Evolutionary conservation across 2,797 vertebrate genomes (phyloP).

Genomic region (Pipistrellus nathusii): DNA sequence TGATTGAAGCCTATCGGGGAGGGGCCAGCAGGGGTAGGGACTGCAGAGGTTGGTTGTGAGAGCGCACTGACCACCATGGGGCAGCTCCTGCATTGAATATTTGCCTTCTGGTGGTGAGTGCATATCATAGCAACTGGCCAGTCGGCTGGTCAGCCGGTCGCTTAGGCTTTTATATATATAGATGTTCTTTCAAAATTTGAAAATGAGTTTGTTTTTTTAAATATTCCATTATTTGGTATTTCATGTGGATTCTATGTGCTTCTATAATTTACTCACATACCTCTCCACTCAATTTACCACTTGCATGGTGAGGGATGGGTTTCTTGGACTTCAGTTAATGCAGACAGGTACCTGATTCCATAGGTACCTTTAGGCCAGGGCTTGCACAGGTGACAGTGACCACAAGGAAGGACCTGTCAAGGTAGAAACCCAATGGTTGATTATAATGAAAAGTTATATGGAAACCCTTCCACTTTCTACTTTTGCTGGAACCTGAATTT

Average conservation of each 20-base stretch:
- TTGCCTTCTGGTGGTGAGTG: too few species aligned
- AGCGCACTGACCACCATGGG: too few species aligned
- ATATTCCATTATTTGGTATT: not conserved
- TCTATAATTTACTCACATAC: not conserved
- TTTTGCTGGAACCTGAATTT: not conserved
- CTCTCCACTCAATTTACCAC: not conserved
- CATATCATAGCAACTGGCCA: too few species aligned
- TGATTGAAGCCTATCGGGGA: too few species aligned
- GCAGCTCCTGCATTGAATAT: too few species aligned
- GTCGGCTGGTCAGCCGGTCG: rapidly evolving
- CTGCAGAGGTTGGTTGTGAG: too few species aligned
- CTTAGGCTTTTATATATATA: too few species aligned
- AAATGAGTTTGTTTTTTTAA: slow-evolving; percentile 28
- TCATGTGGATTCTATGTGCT: not conserved
- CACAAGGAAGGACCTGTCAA: not conserved
- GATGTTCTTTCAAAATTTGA: slow-evolving; percentile 15
- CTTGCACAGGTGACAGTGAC: not conserved
- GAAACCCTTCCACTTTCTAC: not conserved
- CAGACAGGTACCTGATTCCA: not conserved
- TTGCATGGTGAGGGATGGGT: not conserved
- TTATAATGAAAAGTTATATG: not conserved
- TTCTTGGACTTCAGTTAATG: not conserved
- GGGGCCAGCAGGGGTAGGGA: too few species aligned
- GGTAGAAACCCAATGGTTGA: not conserved
- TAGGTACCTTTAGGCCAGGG: not conserved